Evolutionary conservation across 2,888 invertebrate species (phyloP).

Genomic region (Endotricha flammealis): DNA sequence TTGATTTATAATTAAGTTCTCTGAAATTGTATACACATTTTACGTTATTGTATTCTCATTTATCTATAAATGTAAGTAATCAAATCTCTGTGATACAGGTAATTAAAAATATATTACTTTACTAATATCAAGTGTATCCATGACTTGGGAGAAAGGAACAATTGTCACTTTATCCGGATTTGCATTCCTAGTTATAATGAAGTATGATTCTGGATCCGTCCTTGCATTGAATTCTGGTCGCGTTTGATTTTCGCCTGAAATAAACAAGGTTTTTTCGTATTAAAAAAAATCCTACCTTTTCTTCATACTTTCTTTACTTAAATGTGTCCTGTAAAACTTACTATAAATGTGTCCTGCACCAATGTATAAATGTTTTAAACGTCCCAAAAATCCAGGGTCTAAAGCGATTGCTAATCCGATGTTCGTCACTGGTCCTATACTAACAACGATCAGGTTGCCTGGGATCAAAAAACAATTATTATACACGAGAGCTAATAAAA

Average conservation of each 20-base stretch:
- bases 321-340: slow-evolving; percentile 46
- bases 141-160: slow-evolving; percentile 51
- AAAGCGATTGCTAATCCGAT: slow-evolving; percentile 85
- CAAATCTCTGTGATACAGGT: no score
- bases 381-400: slow-evolving; percentile 80
- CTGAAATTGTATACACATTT: no score
- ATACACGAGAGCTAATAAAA: no score
- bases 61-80: no score
- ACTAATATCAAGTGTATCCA: slow-evolving; percentile 10
- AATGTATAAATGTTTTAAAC: slow-evolving; percentile 83
- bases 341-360: slow-evolving; percentile 89
- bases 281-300: background rate
- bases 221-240: slow-evolving; percentile 54
- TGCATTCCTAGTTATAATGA: slow-evolving; percentile 43
- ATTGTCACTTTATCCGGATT: slow-evolving; percentile 52
- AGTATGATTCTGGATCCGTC: slow-evolving; percentile 57
- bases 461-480: slow-evolving; percentile 48
- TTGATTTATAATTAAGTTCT: no score
- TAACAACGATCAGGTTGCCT: slow-evolving; percentile 80
- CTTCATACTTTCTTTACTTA: background rate
- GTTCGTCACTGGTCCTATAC: slow-evolving; percentile 88
- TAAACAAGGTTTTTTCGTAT: no score
- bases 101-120: slow-evolving; percentile 19
- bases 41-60: no score
- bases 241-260: slow-evolving; percentile 36